Evolutionary conservation across 1,140 invertebrate genomes (phyloP), one percentile per base, ranked within the genome.

Genomic region (Drosophila takahashii): DNA sequence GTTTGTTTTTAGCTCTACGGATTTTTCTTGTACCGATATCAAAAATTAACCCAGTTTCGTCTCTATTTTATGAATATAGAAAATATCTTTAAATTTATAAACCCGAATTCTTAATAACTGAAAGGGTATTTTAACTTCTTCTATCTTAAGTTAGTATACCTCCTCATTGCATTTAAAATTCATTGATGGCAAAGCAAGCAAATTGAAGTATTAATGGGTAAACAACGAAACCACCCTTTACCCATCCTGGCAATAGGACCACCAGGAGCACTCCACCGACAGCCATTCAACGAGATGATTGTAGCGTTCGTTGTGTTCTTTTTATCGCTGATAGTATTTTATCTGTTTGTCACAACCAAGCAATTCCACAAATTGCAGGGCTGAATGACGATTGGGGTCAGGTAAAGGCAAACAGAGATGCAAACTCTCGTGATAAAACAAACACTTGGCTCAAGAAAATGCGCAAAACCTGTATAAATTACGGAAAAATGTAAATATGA

Each of bases 331-430:
- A 62, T 86, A 57, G 50, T 77, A 60, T 83, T 81, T 86, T 90
- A 77, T 90, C 83, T 86, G 22, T 73, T 89, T 50, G 56, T 90
- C 27, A 66, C 76, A 62, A 73, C 65, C 76, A 89, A 73, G 57
- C 79, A 89, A 89, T 87, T 89, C 36, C 48, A 77, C 41, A 76
- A 86, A 85, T 69, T 70, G 69, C 79, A 71, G 32, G 90, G 58
- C 53, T 71, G 37, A 67, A 37, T 48, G 48, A 22, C 26, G 51
- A 89, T 60, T 22, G 53, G 26, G 75, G 62, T 69, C 48, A 83
- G 50, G 81, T 79, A 42, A 57, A 79, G 65, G 67, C 60, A 58
- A 45, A 72, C 36, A 26, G 39, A 61, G 36, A 18, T 15, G 48
- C 16, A 32, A 36, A 39, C 45, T 57, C 54, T 27, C 54, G 18